A percentile compares a stretch with the other conserved stretches of the same genome.
Evolutionary conservation across 1,140 invertebrate genomes (phyloP).

Genomic region (Drosophila kikkawai): DNA sequence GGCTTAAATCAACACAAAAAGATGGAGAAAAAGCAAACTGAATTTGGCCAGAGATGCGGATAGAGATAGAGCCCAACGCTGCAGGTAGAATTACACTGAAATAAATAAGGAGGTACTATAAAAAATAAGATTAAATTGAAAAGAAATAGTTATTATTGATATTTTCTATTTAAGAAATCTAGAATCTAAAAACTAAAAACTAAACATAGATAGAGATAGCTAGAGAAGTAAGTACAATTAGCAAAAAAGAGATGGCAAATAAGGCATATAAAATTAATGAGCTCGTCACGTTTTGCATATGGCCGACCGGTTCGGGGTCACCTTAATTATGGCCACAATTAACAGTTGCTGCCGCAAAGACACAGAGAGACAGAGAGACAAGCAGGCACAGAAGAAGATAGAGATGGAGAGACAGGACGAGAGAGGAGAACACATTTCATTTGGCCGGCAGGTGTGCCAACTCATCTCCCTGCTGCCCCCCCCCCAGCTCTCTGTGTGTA

Average conservation of each 20-base stretch:
- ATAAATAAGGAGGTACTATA: not conserved
- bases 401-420: not conserved
- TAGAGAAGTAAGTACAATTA: not conserved
- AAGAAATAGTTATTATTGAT: too few species aligned
- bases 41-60: conserved; percentile 11
- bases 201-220: not conserved
- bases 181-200: not conserved
- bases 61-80: not conserved
- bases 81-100: not conserved
- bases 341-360: conserved; percentile 60
- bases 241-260: conserved; percentile 29
- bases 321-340: conserved; percentile 82
- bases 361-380: not conserved
- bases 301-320: conserved; percentile 50
- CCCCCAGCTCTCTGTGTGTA: conserved; percentile 49
- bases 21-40: conserved; percentile 19
- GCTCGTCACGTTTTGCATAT: conserved; percentile 56
- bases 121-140: too few species aligned
- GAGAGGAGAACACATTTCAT: conserved; percentile 63
- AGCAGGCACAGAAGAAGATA: not conserved
- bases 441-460: conserved; percentile 57
- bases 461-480: conserved; percentile 1
- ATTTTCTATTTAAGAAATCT: not conserved
- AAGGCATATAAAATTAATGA: conserved; percentile 70
- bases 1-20: conserved; percentile 37